Percentiles rank a stretch among this genome's conserved stretches.
These are phyloP conservation scores for Tragelaphus buxtoni DNA, from an alignment of 2,113 vertebrate genomes.

Conservation along the genomic window DNA sequence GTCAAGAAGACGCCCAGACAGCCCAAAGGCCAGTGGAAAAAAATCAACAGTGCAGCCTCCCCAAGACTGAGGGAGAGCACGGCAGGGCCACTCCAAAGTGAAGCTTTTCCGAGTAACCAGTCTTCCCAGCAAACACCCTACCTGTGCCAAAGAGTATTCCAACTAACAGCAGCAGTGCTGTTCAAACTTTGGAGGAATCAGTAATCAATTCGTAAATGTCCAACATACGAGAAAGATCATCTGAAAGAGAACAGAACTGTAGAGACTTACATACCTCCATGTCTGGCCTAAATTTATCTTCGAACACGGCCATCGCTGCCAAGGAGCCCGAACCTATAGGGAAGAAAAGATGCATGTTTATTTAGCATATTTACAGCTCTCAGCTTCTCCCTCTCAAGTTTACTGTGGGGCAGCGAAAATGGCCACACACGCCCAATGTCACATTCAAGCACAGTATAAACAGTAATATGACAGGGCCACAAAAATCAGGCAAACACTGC, in stretches of 20 bases:
- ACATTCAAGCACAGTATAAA: neutral
- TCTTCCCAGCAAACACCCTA: neutral
- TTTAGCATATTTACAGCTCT: conserved; percentile 49
- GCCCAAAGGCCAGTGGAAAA: neutral
- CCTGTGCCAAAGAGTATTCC: neutral
- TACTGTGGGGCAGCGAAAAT: conserved; percentile 45
- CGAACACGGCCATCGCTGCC: conserved; percentile 98
- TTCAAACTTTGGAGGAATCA: neutral
- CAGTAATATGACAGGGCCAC: neutral
- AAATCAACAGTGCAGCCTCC: neutral
- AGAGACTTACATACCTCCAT: conserved; percentile 88
- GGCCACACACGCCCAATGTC: neutral
- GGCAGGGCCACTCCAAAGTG: neutral
- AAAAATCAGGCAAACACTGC: neutral
- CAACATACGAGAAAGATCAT: neutral
- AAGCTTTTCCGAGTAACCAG: neutral
- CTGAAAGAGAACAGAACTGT: neutral
- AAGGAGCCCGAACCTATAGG: conserved; percentile 92
- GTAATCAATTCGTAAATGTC: neutral
- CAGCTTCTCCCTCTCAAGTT: conserved; percentile 44
- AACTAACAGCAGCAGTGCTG: neutral
- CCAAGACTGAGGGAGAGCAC: neutral
- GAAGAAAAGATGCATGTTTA: conserved; percentile 57
- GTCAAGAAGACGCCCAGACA: neutral
- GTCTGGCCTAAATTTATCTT: conserved; percentile 92